Percentiles rank a stretch among this genome's conserved stretches.
These are phyloP conservation scores for Goniozus legneri DNA, from an alignment of 1,140 invertebrate genomes.

Conservation along the genomic window DNA sequence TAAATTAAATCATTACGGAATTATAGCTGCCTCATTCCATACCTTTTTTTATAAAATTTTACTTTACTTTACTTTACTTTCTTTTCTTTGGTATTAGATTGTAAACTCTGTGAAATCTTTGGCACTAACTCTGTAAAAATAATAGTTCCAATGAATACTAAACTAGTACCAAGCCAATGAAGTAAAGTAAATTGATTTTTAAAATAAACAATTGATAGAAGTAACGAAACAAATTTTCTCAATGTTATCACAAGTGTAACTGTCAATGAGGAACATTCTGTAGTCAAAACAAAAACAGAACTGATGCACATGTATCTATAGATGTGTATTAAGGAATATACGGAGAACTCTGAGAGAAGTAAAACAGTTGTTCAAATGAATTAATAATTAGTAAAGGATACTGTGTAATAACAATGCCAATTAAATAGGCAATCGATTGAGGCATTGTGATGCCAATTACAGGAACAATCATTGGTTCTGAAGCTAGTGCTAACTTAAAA, in stretches of 20 bases:
- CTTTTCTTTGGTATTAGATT: slow-evolving; percentile 11
- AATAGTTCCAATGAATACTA: slow-evolving; percentile 91
- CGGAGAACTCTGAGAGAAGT: no score
- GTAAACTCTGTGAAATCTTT: slow-evolving; percentile 30
- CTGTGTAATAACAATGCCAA: slow-evolving; percentile 88
- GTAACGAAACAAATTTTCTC: slow-evolving; percentile 89
- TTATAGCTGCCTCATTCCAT: no score
- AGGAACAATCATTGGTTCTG: slow-evolving; percentile 53
- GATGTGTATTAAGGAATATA: slow-evolving; percentile 30
- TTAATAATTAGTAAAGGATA: slow-evolving; percentile 60
- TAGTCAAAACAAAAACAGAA: slow-evolving; percentile 90
- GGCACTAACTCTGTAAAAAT: slow-evolving; percentile 80
- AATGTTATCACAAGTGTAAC: slow-evolving; percentile 95
- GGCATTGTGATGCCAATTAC: slow-evolving; percentile 62
- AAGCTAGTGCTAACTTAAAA: slow-evolving; percentile 59
- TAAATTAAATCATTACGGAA: no score
- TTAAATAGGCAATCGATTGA: slow-evolving; percentile 73
- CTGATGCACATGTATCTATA: slow-evolving; percentile 83
- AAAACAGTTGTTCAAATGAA: no score
- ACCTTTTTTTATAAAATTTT: no score
- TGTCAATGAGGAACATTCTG: slow-evolving; percentile 89
- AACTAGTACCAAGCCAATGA: slow-evolving; percentile 89
- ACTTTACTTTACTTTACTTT: slow-evolving; percentile 28
- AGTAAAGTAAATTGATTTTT: slow-evolving; percentile 87
- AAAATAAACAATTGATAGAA: slow-evolving; percentile 96